These are phyloP conservation scores for Trinectes maculatus DNA, from an alignment of 2,113 vertebrate genomes.

Conservation along the genomic window DNA sequence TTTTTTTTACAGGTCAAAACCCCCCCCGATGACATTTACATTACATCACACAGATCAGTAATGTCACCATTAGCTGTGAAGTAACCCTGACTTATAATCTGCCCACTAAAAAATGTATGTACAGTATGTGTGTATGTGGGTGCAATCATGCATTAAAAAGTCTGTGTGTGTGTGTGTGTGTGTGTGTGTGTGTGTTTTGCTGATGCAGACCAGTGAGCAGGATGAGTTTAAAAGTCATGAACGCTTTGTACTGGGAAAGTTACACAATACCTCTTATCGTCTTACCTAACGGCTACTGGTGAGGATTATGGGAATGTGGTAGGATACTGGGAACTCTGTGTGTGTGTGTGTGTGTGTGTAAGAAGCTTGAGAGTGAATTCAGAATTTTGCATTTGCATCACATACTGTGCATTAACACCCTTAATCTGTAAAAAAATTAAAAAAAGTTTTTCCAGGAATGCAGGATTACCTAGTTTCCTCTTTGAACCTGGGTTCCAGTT, in stretches of 20 bases:
- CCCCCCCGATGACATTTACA: not conserved
- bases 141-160: constrained; percentile 6
- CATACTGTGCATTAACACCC: not conserved
- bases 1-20: constrained; percentile 16
- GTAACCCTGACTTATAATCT: not conserved
- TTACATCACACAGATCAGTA: constrained; percentile 30
- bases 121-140: not conserved
- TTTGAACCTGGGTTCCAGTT: not conserved
- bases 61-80: not conserved
- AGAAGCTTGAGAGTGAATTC: not conserved
- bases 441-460: constrained; percentile 10
- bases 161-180: not conserved
- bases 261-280: constrained; percentile 46
- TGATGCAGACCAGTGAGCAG: constrained; percentile 39
- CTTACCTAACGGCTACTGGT: constrained; percentile 42
- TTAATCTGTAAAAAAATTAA: constrained; percentile 3
- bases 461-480: not conserved
- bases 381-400: not conserved
- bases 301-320: constrained; percentile 34
- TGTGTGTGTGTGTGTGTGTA: not conserved
- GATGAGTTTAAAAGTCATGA: constrained; percentile 29
- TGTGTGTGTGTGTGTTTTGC: not conserved
- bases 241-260: constrained; percentile 23
- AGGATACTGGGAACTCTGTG: constrained; percentile 27
- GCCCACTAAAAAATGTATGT: constrained; percentile 1